These are phyloP conservation scores for Trididemnum nubilum DNA, from an alignment of 23 tunicate species.

Conservation along the genomic window DNA sequence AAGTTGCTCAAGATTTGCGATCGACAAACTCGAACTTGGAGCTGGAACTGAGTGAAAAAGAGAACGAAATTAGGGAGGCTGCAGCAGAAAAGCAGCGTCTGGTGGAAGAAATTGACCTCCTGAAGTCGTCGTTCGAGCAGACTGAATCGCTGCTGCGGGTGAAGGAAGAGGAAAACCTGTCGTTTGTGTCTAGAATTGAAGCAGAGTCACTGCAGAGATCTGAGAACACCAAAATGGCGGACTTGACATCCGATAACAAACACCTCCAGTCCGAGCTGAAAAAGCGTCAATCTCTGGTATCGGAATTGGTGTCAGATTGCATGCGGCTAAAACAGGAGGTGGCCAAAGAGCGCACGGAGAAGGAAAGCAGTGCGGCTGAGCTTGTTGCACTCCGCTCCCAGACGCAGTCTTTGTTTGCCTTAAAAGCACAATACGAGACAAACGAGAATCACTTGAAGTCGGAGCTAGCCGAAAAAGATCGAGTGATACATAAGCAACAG, in stretches of 20 bases:
- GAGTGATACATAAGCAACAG: slow-evolving; percentile 59
- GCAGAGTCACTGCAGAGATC: slow-evolving; percentile 17
- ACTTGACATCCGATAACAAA: slow-evolving; percentile 10
- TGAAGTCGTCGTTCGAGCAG: background rate
- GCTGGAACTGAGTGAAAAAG: background rate
- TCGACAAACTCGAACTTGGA: slow-evolving; percentile 1
- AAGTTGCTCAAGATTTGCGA: background rate
- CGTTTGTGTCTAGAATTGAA: slow-evolving; percentile 2
- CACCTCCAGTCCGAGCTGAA: slow-evolving; percentile 47
- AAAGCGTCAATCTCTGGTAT: slow-evolving; percentile 55
- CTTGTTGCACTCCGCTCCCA: slow-evolving; percentile 26
- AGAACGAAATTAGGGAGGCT: background rate
- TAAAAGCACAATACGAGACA: slow-evolving; percentile 75
- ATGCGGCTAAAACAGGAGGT: slow-evolving; percentile 54
- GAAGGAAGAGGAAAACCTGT: slow-evolving; percentile 10
- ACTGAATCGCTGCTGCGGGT: background rate
- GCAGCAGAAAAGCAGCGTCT: background rate
- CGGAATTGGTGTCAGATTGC: slow-evolving; percentile 86
- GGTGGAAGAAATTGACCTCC: background rate
- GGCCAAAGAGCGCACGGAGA: background rate
- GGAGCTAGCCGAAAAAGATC: slow-evolving; percentile 81
- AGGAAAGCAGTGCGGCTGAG: slow-evolving; percentile 21
- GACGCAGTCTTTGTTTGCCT: slow-evolving; percentile 50
- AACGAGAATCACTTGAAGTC: slow-evolving; percentile 91
- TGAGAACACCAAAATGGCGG: background rate